Percentiles rank a stretch among this genome's conserved stretches.
Evolutionary conservation across 2,113 vertebrate species (phyloP).

Genomic region (Mustela lutreola): DNA sequence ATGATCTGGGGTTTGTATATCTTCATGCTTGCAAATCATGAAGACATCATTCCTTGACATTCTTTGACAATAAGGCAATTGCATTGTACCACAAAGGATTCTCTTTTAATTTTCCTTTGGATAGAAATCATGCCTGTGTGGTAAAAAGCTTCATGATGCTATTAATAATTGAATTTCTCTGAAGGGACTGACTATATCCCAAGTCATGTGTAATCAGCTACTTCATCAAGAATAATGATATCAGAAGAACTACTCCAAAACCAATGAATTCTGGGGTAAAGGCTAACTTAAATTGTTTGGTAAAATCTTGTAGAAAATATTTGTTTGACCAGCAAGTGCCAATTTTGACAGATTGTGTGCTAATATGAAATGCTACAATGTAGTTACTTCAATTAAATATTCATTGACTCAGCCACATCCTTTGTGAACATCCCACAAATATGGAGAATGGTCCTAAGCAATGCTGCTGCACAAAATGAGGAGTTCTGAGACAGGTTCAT

Average conservation of each 20-base stretch:
- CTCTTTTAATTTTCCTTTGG: background rate
- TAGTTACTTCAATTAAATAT: background rate
- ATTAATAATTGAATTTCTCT: slow-evolving; percentile 49
- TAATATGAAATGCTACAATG: background rate
- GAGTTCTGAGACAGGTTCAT: background rate
- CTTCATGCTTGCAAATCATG: background rate
- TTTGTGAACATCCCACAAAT: background rate
- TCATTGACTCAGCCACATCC: background rate
- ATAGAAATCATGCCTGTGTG: background rate
- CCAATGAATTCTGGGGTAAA: background rate
- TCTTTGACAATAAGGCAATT: slow-evolving; percentile 1
- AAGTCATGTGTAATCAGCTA: slow-evolving; percentile 62
- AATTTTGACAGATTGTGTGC: background rate
- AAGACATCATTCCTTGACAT: background rate
- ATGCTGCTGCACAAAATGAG: background rate
- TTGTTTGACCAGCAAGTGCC: background rate
- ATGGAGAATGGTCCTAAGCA: background rate
- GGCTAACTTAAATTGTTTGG: slow-evolving; percentile 49
- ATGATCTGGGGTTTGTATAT: background rate
- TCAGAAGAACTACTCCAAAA: slow-evolving; percentile 47
- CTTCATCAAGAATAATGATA: background rate
- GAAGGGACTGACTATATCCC: slow-evolving; percentile 49
- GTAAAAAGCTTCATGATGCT: background rate
- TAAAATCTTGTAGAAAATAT: slow-evolving; percentile 18
- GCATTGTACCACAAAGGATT: background rate